phyloP scores from a whole-genome alignment of 2,888 invertebrate species.

The Apamea crenata region DNA sequence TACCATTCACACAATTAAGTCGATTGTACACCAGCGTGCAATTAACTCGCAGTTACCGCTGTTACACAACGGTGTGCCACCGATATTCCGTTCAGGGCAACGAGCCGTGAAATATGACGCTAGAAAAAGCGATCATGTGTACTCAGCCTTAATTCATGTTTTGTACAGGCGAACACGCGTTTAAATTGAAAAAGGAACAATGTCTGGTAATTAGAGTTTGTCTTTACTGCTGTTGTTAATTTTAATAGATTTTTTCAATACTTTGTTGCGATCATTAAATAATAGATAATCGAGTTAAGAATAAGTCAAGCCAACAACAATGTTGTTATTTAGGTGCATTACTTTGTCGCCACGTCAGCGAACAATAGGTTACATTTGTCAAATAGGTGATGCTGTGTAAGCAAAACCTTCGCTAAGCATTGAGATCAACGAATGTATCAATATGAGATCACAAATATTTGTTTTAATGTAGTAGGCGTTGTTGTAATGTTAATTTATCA shows the following conservation, averaged over 20 bases:
- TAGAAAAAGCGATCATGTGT: slow-evolving; percentile 67
- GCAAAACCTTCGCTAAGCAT: slow-evolving; percentile 3
- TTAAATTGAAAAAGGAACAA: slow-evolving; percentile 19
- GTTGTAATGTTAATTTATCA: not conserved
- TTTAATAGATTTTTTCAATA: slow-evolving; percentile 2
- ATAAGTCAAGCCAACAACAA: not conserved
- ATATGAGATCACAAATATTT: slow-evolving; percentile 26
- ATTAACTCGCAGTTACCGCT: slow-evolving; percentile 70
- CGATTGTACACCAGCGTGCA: slow-evolving; percentile 54
- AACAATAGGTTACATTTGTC: slow-evolving; percentile 19
- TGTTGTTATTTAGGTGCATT: slow-evolving; percentile 3
- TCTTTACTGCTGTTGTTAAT: not conserved
- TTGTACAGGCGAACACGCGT: slow-evolving; percentile 15
- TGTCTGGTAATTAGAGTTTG: slow-evolving; percentile 6
- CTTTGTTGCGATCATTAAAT: not conserved
- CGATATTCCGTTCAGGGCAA: slow-evolving; percentile 75
- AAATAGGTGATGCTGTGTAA: slow-evolving; percentile 14
- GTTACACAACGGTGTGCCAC: slow-evolving; percentile 77
- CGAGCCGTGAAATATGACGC: slow-evolving; percentile 71
- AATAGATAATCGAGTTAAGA: not conserved
- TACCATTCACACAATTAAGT: slow-evolving; percentile 64
- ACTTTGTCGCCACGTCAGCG: not conserved
- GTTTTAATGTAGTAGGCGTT: not conserved
- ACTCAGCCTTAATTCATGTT: slow-evolving; percentile 49
- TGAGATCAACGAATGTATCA: slow-evolving; percentile 6